Evolutionary conservation across 2,797 vertebrate genomes (phyloP), one percentile per base, ranked within the genome.

Genomic region (Hephaestus fuliginosus): DNA sequence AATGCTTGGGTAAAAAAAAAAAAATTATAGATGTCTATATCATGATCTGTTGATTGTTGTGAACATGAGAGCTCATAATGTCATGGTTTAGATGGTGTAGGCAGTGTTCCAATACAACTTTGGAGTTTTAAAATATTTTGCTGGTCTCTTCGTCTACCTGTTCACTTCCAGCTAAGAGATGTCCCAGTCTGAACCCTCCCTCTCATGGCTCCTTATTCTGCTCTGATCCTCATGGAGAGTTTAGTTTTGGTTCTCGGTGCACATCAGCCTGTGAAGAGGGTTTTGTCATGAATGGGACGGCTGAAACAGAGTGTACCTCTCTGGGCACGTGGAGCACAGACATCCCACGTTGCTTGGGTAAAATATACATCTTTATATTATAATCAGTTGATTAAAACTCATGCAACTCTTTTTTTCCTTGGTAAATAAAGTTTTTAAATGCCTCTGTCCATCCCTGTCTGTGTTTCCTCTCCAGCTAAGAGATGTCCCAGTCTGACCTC

Each of bases 161-260:
- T 39, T 39, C 7, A 39, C 36, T 39, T 39, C 36, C 8, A 39
- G 36, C 36, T 39, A 39, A 39, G 55, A 80, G 18, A 70, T 91
- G 90, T 65, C 57, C 73, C 4, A 5, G 25, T 22, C 62, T 87
- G 58, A 80, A 10, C 10, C 7, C 52, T 9, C 69, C 77, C 4
- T 13, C 62, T 67, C 88, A 89, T 1, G 80, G 84, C 2, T 78
- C 56, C 51, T 46, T 90, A 0, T 1, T n/a, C 58, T 93, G 89
- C 67, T 87, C 70, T 9, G 33, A 84, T 65, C 85, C 84, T 2
- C 53, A 88, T 52, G 69, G 44, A 15, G n/a, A 57, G 17, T 88
- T 89, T 55, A 90, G 84, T 57, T 92, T 91, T 79, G 85, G 70
- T 30, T 93, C 92, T 78, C 70, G 1, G 20, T 95, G 92, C 57